These are phyloP conservation scores for Lypha dubia DNA, from an alignment of 2,888 invertebrate genomes.

Conservation along the genomic window DNA sequence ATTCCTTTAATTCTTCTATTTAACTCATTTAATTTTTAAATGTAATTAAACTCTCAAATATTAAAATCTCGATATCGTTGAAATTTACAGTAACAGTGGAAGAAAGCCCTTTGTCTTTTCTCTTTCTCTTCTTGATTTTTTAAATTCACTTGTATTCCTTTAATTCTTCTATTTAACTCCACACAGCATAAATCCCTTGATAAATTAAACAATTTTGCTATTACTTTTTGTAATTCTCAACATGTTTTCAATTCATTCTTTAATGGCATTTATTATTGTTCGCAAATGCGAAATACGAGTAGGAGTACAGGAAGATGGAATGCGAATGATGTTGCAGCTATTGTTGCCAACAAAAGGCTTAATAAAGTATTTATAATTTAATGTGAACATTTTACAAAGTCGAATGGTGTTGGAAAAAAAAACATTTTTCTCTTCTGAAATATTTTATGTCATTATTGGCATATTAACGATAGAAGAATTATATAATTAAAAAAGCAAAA, in stretches of 20 bases:
- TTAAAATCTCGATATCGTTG: not conserved
- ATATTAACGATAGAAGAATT: not conserved
- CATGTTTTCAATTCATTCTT: not conserved
- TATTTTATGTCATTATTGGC: not conserved
- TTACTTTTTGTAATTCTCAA: constrained; percentile 24
- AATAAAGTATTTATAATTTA: constrained; percentile 13
- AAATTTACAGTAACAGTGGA: not conserved
- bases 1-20: too few relatives aligned
- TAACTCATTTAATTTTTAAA: not conserved
- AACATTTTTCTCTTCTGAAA: not conserved
- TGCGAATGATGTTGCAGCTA: not conserved
- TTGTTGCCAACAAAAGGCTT: constrained; percentile 19
- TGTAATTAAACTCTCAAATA: not conserved
- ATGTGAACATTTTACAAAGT: not conserved
- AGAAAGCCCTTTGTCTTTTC: too few relatives aligned
- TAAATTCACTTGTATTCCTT: too few relatives aligned
- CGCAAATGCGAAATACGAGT: not conserved
- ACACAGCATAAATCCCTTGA: too few relatives aligned
- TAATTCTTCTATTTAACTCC: too few relatives aligned
- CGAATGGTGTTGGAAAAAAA: not conserved
- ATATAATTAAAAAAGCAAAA: constrained; percentile 1
- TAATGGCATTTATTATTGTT: not conserved
- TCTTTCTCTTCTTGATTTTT: too few relatives aligned
- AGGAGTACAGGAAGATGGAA: not conserved
- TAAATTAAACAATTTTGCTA: not conserved